Conservation (phyloP, 2,888 invertebrate genomes). For the Lycia hirtaria region DNA sequence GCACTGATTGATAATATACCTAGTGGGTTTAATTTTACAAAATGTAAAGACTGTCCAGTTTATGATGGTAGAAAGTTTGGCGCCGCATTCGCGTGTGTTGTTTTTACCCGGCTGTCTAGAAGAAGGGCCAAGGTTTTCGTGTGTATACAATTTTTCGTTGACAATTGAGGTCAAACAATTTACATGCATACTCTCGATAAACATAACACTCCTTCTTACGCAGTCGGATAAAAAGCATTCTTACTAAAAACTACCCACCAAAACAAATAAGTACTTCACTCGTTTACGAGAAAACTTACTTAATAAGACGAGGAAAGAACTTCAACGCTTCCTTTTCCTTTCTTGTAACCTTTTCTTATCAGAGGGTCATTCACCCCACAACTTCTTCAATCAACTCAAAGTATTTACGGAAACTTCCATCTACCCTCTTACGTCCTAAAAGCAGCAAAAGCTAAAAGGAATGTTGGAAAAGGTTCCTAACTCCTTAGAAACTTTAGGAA, state of each 20-base stretch:
- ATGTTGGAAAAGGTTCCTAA: constrained; percentile 15
- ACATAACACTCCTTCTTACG: neutral
- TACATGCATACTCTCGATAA: neutral
- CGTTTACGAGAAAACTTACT: constrained; percentile 2
- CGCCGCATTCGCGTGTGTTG: neutral
- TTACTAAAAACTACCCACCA: neutral
- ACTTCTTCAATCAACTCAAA: constrained; percentile 18
- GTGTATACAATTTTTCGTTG: too few species aligned
- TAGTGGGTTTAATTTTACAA: constrained; percentile 4
- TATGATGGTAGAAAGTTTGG: constrained; percentile 6
- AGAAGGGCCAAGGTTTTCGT: too few species aligned
- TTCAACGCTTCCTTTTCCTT: neutral
- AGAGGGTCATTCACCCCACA: constrained; percentile 19
- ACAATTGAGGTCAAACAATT: too few species aligned
- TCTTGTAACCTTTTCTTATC: constrained; percentile 6
- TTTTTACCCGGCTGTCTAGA: too few species aligned
- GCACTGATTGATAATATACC: constrained; percentile 10
- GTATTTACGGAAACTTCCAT: constrained; percentile 18
- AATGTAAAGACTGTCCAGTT: neutral
- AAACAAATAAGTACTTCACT: constrained; percentile 3
- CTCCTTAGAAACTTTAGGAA: constrained; percentile 13
- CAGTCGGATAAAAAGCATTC: neutral
- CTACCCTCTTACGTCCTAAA: constrained; percentile 18
- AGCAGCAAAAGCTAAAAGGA: constrained; percentile 13
- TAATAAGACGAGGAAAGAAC: constrained; percentile 10